A percentile compares a stretch with the other conserved stretches of the same genome.
These are phyloP conservation scores for Tetranychus truncatus DNA, from an alignment of 2,888 invertebrate species.

Conservation along the genomic window DNA sequence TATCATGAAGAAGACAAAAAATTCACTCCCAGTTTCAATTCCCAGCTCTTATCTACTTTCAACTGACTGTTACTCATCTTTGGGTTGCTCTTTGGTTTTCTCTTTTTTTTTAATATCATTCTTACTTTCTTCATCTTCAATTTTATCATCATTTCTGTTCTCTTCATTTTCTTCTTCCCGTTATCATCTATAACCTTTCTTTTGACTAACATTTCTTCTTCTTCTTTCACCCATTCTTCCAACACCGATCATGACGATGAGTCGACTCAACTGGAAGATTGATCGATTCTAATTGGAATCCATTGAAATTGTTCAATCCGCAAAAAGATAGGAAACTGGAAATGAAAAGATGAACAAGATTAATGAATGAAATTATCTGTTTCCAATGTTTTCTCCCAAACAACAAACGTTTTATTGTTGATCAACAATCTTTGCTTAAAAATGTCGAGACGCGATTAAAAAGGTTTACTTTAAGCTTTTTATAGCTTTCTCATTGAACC, in stretches of 20 bases:
- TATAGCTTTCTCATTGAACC: neutral
- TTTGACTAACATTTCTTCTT: neutral
- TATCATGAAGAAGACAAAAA: neutral
- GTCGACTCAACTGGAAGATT: neutral
- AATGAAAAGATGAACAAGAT: too few relatives aligned
- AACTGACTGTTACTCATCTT: neutral
- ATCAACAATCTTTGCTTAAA: too few relatives aligned
- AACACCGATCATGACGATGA: neutral
- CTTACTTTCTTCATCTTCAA: neutral
- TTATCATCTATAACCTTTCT: neutral
- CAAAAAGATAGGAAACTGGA: too few relatives aligned
- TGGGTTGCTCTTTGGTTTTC: neutral
- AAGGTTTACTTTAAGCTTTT: too few relatives aligned
- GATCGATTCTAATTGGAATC: neutral
- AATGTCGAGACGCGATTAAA: too few relatives aligned
- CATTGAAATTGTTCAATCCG: neutral
- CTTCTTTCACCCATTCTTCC: neutral
- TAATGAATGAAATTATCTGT: neutral
- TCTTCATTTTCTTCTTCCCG: neutral
- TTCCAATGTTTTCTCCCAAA: neutral
- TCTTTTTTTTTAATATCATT: neutral
- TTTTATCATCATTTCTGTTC: neutral
- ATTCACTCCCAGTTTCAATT: neutral
- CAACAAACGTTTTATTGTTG: neutral
- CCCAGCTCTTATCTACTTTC: neutral